Evolutionary conservation across 1,140 invertebrate genomes (phyloP).

Genomic region (Aethina tumida): DNA sequence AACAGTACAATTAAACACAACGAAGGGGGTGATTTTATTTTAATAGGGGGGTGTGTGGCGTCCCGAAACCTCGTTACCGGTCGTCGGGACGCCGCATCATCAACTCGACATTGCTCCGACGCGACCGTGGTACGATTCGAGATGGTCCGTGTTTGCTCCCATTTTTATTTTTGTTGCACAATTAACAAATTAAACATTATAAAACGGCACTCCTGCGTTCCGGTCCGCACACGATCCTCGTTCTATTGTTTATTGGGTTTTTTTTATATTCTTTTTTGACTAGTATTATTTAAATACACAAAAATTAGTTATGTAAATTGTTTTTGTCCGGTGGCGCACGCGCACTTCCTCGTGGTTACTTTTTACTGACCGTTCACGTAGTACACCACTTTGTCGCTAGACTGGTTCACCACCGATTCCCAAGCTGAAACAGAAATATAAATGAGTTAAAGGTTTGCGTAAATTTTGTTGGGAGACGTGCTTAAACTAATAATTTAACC

Average conservation of each 20-base stretch:
- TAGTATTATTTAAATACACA: constrained; percentile 3
- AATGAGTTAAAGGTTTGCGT: constrained; percentile 12
- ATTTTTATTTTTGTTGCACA: constrained; percentile 11
- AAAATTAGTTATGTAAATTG: no score
- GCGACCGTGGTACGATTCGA: constrained; percentile 1
- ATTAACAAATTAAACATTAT: constrained; percentile 7
- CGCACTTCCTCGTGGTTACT: constrained; percentile 5
- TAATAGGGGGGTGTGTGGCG: no score
- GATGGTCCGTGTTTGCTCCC: constrained; percentile 4
- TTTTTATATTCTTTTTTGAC: constrained; percentile 9
- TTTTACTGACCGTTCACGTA: constrained; percentile 26
- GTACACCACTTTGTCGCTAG: constrained; percentile 29
- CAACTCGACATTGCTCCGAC: background rate
- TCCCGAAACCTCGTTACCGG: no score
- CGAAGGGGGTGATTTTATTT: no score
- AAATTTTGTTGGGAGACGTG: no score
- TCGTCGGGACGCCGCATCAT: background rate
- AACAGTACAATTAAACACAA: constrained; percentile 4
- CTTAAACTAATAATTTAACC: constrained; percentile 5
- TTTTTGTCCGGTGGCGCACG: background rate
- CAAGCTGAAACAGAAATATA: constrained; percentile 39
- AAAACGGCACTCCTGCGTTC: no score
- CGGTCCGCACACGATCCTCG: no score
- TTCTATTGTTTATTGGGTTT: constrained; percentile 10
- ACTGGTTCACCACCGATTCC: constrained; percentile 38